Evolutionary conservation across 2,797 vertebrate genomes (phyloP).

Genomic region (Hylomyscus alleni): DNA sequence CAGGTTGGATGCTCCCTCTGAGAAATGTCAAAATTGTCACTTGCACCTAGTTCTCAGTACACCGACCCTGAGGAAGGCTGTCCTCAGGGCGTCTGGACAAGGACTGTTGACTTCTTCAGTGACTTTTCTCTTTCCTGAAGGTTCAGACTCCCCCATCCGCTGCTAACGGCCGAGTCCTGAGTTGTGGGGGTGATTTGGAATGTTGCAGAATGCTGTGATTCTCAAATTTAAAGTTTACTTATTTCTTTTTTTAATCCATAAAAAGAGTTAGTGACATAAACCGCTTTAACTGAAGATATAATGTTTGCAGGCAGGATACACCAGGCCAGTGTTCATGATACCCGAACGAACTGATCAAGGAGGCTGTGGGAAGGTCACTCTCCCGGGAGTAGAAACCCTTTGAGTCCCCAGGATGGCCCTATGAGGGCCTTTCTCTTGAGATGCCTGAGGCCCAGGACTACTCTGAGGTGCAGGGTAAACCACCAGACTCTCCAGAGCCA

Average conservation of each 20-base stretch:
- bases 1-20: fast-evolving
- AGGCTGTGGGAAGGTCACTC: not conserved
- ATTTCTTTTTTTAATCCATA: not conserved
- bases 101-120: not conserved
- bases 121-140: constrained; percentile 50
- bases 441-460: fast-evolving
- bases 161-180: not conserved
- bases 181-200: constrained; percentile 4
- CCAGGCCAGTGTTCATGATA: not conserved
- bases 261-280: constrained; percentile 27
- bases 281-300: not conserved
- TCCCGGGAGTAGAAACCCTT: not conserved
- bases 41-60: not conserved
- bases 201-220: not conserved
- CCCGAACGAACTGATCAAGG: not conserved
- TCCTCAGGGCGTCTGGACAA: not conserved
- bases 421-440: not conserved
- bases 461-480: not conserved
- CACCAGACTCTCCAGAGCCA: not conserved
- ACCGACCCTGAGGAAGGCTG: not conserved
- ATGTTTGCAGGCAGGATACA: not conserved
- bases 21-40: not conserved
- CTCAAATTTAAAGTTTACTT: constrained; percentile 35
- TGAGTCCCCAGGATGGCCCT: not conserved
- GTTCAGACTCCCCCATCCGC: not conserved